phyloP scores from a whole-genome alignment of 2,888 invertebrate species.

The Allophyes oxyacanthae region DNA sequence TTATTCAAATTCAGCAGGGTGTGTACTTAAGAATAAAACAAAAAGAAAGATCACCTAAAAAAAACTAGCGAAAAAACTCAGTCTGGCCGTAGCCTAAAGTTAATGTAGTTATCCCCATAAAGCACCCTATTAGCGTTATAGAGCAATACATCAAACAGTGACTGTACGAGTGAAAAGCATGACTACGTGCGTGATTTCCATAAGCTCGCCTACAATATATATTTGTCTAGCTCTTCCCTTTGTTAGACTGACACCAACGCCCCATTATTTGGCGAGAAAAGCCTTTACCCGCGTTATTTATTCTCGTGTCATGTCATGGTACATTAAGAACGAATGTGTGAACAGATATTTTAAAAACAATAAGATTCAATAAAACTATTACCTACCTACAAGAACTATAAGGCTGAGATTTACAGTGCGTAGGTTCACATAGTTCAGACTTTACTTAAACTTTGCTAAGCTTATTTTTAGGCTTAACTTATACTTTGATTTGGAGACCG shows the following conservation, averaged over 20 bases:
- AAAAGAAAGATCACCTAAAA: no score
- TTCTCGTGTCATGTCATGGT: slow-evolving; percentile 14
- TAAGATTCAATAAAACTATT: no score
- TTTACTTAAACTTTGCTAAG: no score
- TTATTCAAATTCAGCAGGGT: no score
- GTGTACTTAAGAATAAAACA: no score
- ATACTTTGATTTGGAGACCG: no score
- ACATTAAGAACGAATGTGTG: slow-evolving; percentile 24
- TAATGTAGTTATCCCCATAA: background rate
- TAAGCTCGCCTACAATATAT: slow-evolving; percentile 70
- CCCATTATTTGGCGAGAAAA: slow-evolving; percentile 62
- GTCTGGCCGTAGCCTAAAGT: background rate
- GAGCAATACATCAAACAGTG: slow-evolving; percentile 52
- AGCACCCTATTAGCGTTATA: slow-evolving; percentile 37
- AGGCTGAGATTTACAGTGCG: no score
- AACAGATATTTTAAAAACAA: slow-evolving; percentile 5
- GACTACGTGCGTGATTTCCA: slow-evolving; percentile 68
- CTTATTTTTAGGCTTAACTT: no score
- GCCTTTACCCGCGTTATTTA: slow-evolving; percentile 51
- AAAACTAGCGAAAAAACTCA: no score
- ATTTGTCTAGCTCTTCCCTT: slow-evolving; percentile 75
- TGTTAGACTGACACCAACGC: slow-evolving; percentile 67
- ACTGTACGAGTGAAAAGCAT: slow-evolving; percentile 55
- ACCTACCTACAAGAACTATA: no score
- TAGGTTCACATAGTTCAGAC: no score